Evolutionary conservation across 2,113 vertebrate species (phyloP).

Genomic region (Bombycilla garrulus): DNA sequence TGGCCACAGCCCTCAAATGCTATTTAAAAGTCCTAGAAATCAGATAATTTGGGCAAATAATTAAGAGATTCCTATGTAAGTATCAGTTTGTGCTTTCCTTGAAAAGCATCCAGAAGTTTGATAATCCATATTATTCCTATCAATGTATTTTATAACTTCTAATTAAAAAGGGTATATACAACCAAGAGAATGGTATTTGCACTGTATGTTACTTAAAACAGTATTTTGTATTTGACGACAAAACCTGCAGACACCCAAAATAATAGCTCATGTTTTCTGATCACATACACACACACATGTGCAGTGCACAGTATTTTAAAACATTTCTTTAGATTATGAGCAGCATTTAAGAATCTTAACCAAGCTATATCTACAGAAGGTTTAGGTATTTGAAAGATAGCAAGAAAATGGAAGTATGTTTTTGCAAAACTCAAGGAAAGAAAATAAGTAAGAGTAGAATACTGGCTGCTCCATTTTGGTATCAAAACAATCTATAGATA

Average conservation of each 20-base stretch:
- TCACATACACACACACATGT: neutral
- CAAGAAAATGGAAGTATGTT: neutral
- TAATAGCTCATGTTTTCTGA: neutral
- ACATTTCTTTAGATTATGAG: neutral
- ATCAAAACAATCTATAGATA: neutral
- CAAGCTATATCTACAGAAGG: neutral
- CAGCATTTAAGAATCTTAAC: neutral
- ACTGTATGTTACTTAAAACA: neutral
- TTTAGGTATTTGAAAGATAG: neutral
- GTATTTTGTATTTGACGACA: neutral
- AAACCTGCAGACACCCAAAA: neutral
- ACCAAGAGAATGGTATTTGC: neutral
- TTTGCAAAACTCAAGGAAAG: neutral
- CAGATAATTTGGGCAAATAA: neutral
- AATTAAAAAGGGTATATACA: slow-evolving; percentile 2
- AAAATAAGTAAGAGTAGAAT: neutral
- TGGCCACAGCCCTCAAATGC: neutral
- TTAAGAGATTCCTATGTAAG: neutral
- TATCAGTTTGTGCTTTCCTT: neutral
- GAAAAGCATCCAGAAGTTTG: slow-evolving; percentile 1
- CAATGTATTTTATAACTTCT: slow-evolving; percentile 18
- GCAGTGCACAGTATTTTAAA: neutral
- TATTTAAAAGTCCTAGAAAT: neutral
- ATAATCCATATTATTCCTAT: slow-evolving; percentile 9
- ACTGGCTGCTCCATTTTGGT: neutral